phyloP scores from a whole-genome alignment of 2,888 invertebrate genomes.

The Epiblema foenella region DNA sequence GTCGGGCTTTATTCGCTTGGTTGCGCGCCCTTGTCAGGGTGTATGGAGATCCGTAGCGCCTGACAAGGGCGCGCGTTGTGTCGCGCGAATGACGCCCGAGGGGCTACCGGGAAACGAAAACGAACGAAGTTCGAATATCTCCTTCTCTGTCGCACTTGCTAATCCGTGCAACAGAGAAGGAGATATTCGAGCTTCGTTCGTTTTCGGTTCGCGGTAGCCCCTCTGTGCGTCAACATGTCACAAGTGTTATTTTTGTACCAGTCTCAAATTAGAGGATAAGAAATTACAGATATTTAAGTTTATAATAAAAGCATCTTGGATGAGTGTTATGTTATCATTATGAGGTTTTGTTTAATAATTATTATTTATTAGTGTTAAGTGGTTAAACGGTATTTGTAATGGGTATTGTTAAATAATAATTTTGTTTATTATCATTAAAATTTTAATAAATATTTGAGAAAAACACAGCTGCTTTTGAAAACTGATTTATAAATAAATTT shows the following conservation, averaged over 20 bases:
- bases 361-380: slow-evolving; percentile 1
- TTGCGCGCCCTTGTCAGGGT: neutral
- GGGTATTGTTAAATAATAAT: slow-evolving; percentile 12
- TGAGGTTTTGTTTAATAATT: neutral
- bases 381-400: neutral
- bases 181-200: no score
- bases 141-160: no score
- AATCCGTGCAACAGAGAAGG: no score
- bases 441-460: slow-evolving; percentile 36
- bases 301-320: slow-evolving; percentile 3
- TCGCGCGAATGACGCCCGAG: neutral
- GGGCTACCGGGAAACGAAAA: no score
- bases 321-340: neutral
- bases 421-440: slow-evolving; percentile 5
- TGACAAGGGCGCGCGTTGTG: neutral
- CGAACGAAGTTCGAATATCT: no score
- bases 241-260: neutral
- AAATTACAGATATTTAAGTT: slow-evolving; percentile 1
- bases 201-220: no score
- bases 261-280: neutral
- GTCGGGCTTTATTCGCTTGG: no score
- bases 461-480: slow-evolving; percentile 45
- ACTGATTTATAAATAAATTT: slow-evolving; percentile 45
- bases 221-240: neutral
- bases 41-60: neutral